Conservation (phyloP, 2,888 invertebrate species). For the Limenitis camilla region DNA sequence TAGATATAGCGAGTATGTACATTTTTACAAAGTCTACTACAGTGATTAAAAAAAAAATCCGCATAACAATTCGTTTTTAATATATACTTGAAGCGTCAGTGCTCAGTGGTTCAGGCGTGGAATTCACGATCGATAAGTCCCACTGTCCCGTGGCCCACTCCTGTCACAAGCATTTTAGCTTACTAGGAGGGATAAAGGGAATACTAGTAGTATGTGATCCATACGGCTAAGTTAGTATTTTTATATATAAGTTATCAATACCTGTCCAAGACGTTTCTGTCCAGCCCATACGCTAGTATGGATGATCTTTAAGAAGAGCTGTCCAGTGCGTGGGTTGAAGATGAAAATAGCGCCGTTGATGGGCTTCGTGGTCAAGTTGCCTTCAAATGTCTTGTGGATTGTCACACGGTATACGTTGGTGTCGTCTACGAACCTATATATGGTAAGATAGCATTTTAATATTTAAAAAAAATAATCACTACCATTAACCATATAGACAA, state of each 20-base stretch:
- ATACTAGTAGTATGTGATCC: no score
- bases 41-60: no score
- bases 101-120: no score
- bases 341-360: constrained; percentile 99
- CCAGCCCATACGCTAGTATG: constrained; percentile 99
- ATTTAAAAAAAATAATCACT: no score
- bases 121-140: no score
- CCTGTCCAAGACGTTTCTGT: constrained; percentile 98
- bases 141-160: neutral
- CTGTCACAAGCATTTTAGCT: no score
- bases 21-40: no score
- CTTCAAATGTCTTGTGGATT: constrained; percentile 99
- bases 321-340: constrained; percentile 99
- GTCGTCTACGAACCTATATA: constrained; percentile 86
- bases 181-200: no score
- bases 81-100: no score
- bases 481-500: no score
- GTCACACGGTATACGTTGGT: constrained; percentile 99
- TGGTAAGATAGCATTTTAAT: neutral
- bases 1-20: no score
- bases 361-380: constrained; percentile 98
- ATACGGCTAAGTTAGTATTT: neutral
- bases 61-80: no score
- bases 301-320: constrained; percentile 98
- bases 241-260: constrained; percentile 30